A percentile compares a stretch with the other conserved stretches of the same genome.
Conservation (phyloP, 2,797 vertebrate species). For the Eleutherodactylus coqui region DNA sequence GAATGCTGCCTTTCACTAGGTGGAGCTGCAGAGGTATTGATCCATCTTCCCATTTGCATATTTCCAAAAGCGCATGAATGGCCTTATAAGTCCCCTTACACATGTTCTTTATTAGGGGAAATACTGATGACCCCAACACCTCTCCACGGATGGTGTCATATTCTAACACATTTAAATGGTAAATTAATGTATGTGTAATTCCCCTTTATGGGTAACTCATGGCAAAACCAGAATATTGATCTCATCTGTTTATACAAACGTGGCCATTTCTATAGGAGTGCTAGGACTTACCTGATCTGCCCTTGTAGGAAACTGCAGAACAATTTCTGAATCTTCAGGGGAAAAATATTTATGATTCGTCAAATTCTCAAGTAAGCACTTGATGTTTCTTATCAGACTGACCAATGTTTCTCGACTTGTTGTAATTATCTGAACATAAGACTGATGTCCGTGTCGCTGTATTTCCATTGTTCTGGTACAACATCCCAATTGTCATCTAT, state of each 20-base stretch:
- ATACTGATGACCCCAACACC: neutral
- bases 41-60: too few species aligned
- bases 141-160: neutral
- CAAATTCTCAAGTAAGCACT: slow-evolving; percentile 91
- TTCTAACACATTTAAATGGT: neutral
- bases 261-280: neutral
- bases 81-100: too few species aligned
- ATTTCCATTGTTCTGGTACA: slow-evolving; percentile 70
- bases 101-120: too few species aligned
- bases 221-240: neutral
- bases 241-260: neutral
- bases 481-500: neutral
- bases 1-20: too few species aligned
- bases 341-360: slow-evolving; percentile 82
- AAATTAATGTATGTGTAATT: neutral
- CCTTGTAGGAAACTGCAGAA: slow-evolving; percentile 80
- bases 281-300: slow-evolving; percentile 82
- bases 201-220: too few species aligned
- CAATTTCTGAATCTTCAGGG: slow-evolving; percentile 87
- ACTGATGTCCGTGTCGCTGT: slow-evolving; percentile 7
- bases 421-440: slow-evolving; percentile 76
- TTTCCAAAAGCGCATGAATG: too few species aligned
- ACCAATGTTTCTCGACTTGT: slow-evolving; percentile 86
- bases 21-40: too few species aligned
- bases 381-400: slow-evolving; percentile 79